Evolutionary conservation across 2,797 vertebrate genomes (phyloP), one percentile per base, ranked within the genome.

Genomic region (Antennarius maculatus): DNA sequence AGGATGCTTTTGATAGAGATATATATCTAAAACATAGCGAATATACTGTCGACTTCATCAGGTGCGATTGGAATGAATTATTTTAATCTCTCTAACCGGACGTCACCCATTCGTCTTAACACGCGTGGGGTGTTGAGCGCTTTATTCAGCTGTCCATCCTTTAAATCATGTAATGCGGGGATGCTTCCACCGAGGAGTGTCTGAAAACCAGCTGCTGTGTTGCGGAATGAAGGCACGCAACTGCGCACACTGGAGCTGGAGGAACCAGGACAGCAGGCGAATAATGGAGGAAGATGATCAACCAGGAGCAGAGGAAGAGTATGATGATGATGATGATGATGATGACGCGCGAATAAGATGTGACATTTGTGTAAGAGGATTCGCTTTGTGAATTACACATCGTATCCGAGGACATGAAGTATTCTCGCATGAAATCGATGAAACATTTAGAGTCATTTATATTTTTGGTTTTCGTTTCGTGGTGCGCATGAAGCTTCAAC

Each of bases 11-110:
- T 31, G 58, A 62, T 77, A 57, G 72, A 28, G 65, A 80, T 69
- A 86, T 77, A 84, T 78, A 61, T 72, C n/a, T 54, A 6, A 60
- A 52, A 23, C 6, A 4, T 9, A 37, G 29, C 27, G 45, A 34
- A n/a, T 34, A 27, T 41, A 31, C 7, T n/a, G 17, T n/a, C 10
- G 14, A 4, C 42, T n/a, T n/a, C 2, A 18, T 7, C 17, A 8
- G 11, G 14, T 11, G 45, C 9, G 45, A 10, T 3, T 8, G 46
- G 62, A 62, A 39, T 50, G 61, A n/a, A 62, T 61, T 18, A 28
- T 45, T 54, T 66, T 7, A 6, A 46, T 14, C 43, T 12, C 15
- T 5, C 14, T 15, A 50, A 28, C 11, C 12, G 79, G 72, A 61
- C 64, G 47, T 14, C 71, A 23, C 4, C 65, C 14, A 1, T 10